Base-by-base conservation (phyloP, 1,140 invertebrate species). In the Euwallacea fornicatus region DNA sequence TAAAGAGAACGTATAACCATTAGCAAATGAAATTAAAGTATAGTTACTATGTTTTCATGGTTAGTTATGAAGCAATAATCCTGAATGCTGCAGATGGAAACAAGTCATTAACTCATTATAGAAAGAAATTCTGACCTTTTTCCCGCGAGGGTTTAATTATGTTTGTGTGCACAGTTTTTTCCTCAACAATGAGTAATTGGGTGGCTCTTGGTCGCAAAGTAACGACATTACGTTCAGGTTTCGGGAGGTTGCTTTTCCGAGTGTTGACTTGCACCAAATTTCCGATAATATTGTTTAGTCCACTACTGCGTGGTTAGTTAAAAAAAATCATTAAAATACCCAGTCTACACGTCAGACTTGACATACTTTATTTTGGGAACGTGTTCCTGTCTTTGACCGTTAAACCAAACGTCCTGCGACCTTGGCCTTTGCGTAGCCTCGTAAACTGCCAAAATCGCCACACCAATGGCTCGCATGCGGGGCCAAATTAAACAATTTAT, bases 241-340 rank as follows among this genome's bases (percentile, higher is more conserved):
- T 33, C 21, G 21, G 21, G 21, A 33, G 21, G 1, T 33, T 33
- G 21, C n/a, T 33, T 33, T 33, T 33, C 21, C 21, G 21, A 33
- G 21, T 33, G 21, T 33, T 2, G 21, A 33, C 21, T 33, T 33
- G 1, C 21, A 33, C 1, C 21, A 33, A 33, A 33, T 33, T 33
- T 33, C 1, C 21, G 1, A 33, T 33, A 33, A 33, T 33, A 33
- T 33, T 33, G 21, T 33, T 33, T 33, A 66, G 66, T 68, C 67
- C 67, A 46, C 21, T 46, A 63, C 58, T 69, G 67, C 59, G 46
- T 54, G 55, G 67, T 47, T 55, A 62, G 67, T 58, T 33, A 71
- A 71, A 71, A n/a, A 70, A 71, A 71, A 71, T 71, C 69, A 71
- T 71, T 71, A 71, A 71, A 71, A 71, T 71, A 71, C 69, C 63